Base-by-base conservation (phyloP, 23 tunicate species). In the Halocynthia aurantium region DNA sequence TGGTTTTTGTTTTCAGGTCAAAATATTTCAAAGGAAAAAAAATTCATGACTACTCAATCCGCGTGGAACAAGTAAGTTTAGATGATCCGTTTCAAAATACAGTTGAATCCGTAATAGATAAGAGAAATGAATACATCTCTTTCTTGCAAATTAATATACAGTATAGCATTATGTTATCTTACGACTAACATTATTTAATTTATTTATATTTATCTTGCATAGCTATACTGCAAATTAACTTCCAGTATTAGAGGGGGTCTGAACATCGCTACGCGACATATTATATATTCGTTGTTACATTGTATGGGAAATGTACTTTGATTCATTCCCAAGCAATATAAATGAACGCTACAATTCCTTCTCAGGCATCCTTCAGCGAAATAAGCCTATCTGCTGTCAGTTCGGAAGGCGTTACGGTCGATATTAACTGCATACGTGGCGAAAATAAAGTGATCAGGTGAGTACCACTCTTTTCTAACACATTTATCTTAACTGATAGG, bases 301-400 rank as follows among this genome's bases (percentile, higher is more conserved):
- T 31, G 44, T 31, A 31, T 0, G 4, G 44, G 44, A 31, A 31
- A 31, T 31, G 44, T 31, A 31, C 44, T 31, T 31, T 31, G 44
- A 31, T 31, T 31, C 44, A 31, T 31, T 31, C 44, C 44, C 44
- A 31, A n/a, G n/a, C n/a, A n/a, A n/a, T n/a, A n/a, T n/a, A n/a
- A n/a, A n/a, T n/a, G n/a, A n/a, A 31, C 44, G 44, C 44, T 31
- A 31, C 44, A 31, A 31, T 31, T 69, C 53, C 21, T 50, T 67
- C 11, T 53, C 75, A 92, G 98, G 92, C 92, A 7, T 85, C 90
- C 44, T 92, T 92, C 60, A 73, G 57, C 6, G 98, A 92, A 78
- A 82, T 92, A 2, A 86, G 77, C 18, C 56, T 92, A 49, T 71
- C 98, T 2, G 80, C 93, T 52, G 72, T 76, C 82, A 85, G 91